A percentile compares a stretch with the other conserved stretches of the same genome.
These are phyloP conservation scores for Heliconius nattereri DNA, from an alignment of 1,140 invertebrate species.

Conservation along the genomic window DNA sequence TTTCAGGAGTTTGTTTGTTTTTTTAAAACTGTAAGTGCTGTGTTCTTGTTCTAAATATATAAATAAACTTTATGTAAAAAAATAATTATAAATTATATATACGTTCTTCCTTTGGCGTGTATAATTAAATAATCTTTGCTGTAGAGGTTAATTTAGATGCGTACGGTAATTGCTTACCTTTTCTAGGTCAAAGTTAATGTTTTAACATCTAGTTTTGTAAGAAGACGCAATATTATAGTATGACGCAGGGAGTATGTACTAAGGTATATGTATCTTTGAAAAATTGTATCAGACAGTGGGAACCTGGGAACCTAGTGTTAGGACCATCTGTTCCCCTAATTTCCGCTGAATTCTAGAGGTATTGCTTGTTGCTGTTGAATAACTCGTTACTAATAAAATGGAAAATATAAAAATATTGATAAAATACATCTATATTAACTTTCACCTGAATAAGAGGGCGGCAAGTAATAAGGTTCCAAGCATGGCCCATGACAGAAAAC, in stretches of 20 bases:
- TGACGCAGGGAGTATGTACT: too few species aligned
- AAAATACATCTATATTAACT: background rate
- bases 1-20: too few species aligned
- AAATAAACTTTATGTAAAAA: too few species aligned
- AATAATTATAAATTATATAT: too few species aligned
- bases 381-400: background rate
- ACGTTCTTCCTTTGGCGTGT: background rate
- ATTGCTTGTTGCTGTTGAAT: too few species aligned
- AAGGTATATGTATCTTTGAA: too few species aligned
- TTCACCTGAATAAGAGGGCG: background rate
- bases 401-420: background rate
- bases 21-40: too few species aligned
- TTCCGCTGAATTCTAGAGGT: too few species aligned
- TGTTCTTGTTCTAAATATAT: too few species aligned
- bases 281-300: too few species aligned
- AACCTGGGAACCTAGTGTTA: too few species aligned
- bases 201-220: background rate
- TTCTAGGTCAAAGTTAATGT: slow-evolving; percentile 32
- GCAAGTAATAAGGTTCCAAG: background rate
- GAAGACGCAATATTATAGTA: background rate
- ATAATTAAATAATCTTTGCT: slow-evolving; percentile 16
- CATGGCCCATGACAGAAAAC: background rate
- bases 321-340: too few species aligned
- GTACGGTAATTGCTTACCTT: slow-evolving; percentile 31
- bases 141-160: slow-evolving; percentile 20